Percentiles rank a stretch among this genome's conserved stretches.
These are phyloP conservation scores for Hermaeophaga mercurialis DNA, from an alignment of 2,888 invertebrate species.

Conservation along the genomic window DNA sequence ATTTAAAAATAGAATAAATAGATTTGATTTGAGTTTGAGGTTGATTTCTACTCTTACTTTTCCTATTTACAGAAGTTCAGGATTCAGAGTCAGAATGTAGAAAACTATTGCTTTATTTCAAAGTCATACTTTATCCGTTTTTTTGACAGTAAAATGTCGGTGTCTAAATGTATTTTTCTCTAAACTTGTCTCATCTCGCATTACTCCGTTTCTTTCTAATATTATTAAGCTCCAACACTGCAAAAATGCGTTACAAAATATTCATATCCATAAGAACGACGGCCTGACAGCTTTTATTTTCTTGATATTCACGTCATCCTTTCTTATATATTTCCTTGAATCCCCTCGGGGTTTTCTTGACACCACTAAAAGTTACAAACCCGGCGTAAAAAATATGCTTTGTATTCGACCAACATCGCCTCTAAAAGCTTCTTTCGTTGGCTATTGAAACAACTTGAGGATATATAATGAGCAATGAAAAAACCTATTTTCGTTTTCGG, in stretches of 20 bases:
- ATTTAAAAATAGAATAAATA: too few species aligned
- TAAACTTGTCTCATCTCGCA: neutral
- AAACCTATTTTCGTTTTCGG: constrained; percentile 12
- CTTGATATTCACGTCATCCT: constrained; percentile 24
- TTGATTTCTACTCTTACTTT: too few species aligned
- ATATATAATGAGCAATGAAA: constrained; percentile 14
- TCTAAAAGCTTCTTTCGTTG: constrained; percentile 22
- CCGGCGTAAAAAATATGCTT: constrained; percentile 24
- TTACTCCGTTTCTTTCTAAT: neutral
- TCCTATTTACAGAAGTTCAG: too few species aligned
- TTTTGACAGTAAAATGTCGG: too few species aligned
- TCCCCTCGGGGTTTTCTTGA: constrained; percentile 19
- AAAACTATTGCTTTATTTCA: too few species aligned
- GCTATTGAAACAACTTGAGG: constrained; percentile 11
- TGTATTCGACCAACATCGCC: constrained; percentile 19
- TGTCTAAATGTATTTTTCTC: too few species aligned
- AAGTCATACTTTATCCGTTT: too few species aligned
- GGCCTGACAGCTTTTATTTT: constrained; percentile 25
- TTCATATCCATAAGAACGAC: constrained; percentile 24
- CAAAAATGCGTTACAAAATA: constrained; percentile 14
- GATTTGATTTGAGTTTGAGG: too few species aligned
- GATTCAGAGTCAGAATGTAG: too few species aligned
- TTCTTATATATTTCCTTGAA: constrained; percentile 23
- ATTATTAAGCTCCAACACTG: neutral
- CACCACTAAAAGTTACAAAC: constrained; percentile 25